phyloP scores from a whole-genome alignment of 2,797 vertebrate species.

The Pseudochromis fuscus region DNA sequence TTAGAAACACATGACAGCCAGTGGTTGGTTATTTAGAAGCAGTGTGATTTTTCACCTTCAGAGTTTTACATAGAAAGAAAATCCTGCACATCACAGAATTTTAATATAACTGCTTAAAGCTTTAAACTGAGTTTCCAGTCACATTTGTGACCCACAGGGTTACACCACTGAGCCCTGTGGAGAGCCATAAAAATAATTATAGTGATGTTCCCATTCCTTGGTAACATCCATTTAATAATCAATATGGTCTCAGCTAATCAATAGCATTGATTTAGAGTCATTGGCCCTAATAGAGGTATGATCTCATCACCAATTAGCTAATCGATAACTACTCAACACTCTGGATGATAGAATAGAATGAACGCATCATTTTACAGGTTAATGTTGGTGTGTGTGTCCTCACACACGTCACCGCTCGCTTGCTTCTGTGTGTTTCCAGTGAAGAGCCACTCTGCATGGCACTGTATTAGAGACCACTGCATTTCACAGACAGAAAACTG shows the following conservation, averaged over 20 bases:
- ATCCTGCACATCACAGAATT: slow-evolving; percentile 3
- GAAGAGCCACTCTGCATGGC: not conserved
- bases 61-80: slow-evolving; percentile 23
- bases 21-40: slow-evolving; percentile 23
- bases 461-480: not conserved
- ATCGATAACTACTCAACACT: slow-evolving; percentile 61
- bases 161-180: not conserved
- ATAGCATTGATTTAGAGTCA: slow-evolving; percentile 55
- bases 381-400: slow-evolving; percentile 5
- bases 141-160: slow-evolving; percentile 14
- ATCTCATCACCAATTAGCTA: slow-evolving; percentile 59
- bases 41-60: slow-evolving; percentile 29
- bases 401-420: not conserved
- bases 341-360: slow-evolving; percentile 12
- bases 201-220: slow-evolving; percentile 23
- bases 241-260: slow-evolving; percentile 47
- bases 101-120: slow-evolving; percentile 11
- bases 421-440: slow-evolving; percentile 4
- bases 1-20: slow-evolving; percentile 21
- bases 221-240: slow-evolving; percentile 61
- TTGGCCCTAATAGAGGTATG: slow-evolving; percentile 50
- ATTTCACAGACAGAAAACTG: slow-evolving; percentile 37
- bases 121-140: not conserved
- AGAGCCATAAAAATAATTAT: slow-evolving; percentile 45
- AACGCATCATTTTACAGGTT: slow-evolving; percentile 25